Conservation (phyloP, 2,888 invertebrate genomes). For the Entomobrya multifasciata region DNA sequence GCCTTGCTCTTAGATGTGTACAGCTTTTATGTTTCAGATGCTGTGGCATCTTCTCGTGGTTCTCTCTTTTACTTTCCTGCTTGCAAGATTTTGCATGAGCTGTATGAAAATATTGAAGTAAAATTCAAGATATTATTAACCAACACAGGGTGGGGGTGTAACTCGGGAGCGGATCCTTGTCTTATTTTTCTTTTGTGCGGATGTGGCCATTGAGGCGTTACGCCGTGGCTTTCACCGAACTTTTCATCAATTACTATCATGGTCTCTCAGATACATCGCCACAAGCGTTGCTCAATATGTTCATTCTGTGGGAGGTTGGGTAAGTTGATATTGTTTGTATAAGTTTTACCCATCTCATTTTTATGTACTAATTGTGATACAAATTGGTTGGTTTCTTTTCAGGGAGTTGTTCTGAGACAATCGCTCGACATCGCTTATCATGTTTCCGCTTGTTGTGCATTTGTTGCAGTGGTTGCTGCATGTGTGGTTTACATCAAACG, state of each 20-base stretch:
- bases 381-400: neutral
- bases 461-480: constrained; percentile 74
- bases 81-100: constrained; percentile 16
- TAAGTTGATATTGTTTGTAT: constrained; percentile 80
- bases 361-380: neutral
- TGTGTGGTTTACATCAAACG: constrained; percentile 77
- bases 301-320: constrained; percentile 85
- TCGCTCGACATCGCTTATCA: constrained; percentile 76
- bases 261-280: constrained; percentile 84
- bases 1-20: neutral
- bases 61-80: constrained; percentile 20
- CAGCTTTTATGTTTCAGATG: constrained; percentile 46
- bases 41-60: constrained; percentile 30
- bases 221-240: constrained; percentile 82
- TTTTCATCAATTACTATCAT: constrained; percentile 84
- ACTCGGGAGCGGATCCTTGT: constrained; percentile 84
- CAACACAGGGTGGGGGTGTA: constrained; percentile 83
- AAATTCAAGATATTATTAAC: constrained; percentile 28
- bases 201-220: constrained; percentile 83
- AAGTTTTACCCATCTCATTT: neutral
- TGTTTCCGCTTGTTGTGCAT: constrained; percentile 76
- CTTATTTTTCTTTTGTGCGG: constrained; percentile 84
- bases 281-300: constrained; percentile 84
- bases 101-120: constrained; percentile 27
- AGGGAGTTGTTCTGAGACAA: constrained; percentile 77